Base-by-base conservation (phyloP, 2,797 vertebrate species). In the Cynopterus sphinx region DNA sequence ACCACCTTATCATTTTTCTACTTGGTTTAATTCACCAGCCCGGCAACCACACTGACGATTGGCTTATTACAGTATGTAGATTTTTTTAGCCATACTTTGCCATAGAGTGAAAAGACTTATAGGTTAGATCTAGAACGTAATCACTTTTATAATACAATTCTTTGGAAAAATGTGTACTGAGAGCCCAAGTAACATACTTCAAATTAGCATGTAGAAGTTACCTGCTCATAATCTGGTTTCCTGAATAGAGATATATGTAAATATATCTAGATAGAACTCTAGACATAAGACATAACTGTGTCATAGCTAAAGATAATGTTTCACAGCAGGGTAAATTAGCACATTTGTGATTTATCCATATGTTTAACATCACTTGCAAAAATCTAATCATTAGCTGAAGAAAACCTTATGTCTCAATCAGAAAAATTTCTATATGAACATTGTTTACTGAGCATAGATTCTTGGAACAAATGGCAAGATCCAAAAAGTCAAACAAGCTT, bases 341-440 rank as follows among this genome's bases (percentile, higher is more conserved):
- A 81, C n/a, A 59, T 88, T 68, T 3, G 11, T 78, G 67, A 96
- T 57, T 73, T 95, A 93, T 77, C 87, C 86, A 59, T 94, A 79
- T 75, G 70, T 67, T 94, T 95, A 61, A 81, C 70, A 78, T 95
- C 67, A 88, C 39, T 65, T 96, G 51, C 43, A 89, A 89, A 96
- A 92, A 82, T 92, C 78, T 93, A 94, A 96, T 95, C 49, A 93
- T 75, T 95, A 87, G 57, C 81, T 92, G 59, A 88, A 70, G 70
- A 91, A 94, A 95, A 83, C 6, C 43, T 83, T 88, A 83, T 67
- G 8, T 43, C 46, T 83, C n/a, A 46, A 41, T 90, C 77, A 94
- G 77, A 93, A 90, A 87, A 70, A 22, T 13, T 82, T 88, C 79
- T 88, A 17, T 79, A 59, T 33, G 31, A 49, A 74, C 49, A 82